Conservation (phyloP, 1,140 invertebrate genomes). For the Drosophila gunungcola region DNA sequence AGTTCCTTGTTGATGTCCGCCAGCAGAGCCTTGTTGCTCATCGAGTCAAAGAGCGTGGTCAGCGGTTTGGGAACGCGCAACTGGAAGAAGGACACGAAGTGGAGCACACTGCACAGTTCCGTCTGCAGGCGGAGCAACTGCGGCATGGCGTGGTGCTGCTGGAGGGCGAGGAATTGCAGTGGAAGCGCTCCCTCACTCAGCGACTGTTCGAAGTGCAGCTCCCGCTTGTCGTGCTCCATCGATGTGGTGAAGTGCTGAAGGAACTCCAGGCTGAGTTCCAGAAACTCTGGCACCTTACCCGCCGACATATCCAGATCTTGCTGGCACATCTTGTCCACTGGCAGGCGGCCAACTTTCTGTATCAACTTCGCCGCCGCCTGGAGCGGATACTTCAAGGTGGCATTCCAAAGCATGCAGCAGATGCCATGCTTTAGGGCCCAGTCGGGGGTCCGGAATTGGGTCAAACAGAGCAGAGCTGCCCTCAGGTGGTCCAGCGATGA, state of each 20-base stretch:
- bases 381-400: conserved; percentile 91
- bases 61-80: conserved; percentile 91
- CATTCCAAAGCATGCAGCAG: conserved; percentile 94
- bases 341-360: conserved; percentile 94
- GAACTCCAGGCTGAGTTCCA: conserved; percentile 89
- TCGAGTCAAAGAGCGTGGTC: conserved; percentile 90
- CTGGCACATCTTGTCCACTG: conserved; percentile 92
- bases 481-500: conserved; percentile 88
- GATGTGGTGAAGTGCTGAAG: conserved; percentile 89
- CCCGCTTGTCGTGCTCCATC: conserved; percentile 85
- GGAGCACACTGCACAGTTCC: conserved; percentile 90
- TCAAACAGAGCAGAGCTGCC: conserved; percentile 87
- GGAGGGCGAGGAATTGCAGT: conserved; percentile 91
- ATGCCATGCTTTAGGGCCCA: conserved; percentile 89
- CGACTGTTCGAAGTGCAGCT: conserved; percentile 88
- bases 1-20: conserved; percentile 86
- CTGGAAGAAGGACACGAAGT: conserved; percentile 92
- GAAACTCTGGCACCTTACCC: conserved; percentile 88
- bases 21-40: conserved; percentile 86
- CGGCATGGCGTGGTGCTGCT: conserved; percentile 90
- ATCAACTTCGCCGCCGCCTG: conserved; percentile 91
- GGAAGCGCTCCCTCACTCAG: conserved; percentile 89
- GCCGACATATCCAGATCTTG: conserved; percentile 91
- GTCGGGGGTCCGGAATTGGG: conserved; percentile 85
- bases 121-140: conserved; percentile 92